Evolutionary conservation across 1,140 invertebrate species (phyloP).

Genomic region (Lineus longissimus): DNA sequence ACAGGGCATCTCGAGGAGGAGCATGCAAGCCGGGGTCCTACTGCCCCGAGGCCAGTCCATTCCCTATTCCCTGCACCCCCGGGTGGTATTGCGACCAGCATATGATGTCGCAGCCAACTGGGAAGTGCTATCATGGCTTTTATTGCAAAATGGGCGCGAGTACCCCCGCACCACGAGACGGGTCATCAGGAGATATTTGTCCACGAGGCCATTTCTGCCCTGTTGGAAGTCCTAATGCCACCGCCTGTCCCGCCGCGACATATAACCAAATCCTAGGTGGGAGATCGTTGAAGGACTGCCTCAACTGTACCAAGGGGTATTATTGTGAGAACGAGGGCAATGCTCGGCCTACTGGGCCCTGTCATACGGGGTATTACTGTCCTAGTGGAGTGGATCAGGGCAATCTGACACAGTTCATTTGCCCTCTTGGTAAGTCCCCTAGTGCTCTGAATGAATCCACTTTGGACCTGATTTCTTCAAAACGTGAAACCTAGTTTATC

Average conservation of each 20-base stretch:
- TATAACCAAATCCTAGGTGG: conserved; percentile 35
- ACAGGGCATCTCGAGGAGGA: conserved; percentile 26
- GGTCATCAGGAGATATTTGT: conserved; percentile 32
- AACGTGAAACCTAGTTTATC: no score
- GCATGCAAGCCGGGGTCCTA: conserved; percentile 39
- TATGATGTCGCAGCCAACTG: conserved; percentile 20
- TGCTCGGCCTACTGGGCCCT: conserved; percentile 25
- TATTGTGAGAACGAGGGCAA: conserved; percentile 44
- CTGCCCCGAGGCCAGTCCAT: conserved; percentile 44
- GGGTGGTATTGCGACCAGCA: conserved; percentile 40
- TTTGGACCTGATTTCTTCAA: no score
- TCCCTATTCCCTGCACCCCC: conserved; percentile 34
- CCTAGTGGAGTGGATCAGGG: conserved; percentile 29
- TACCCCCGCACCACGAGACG: conserved; percentile 15
- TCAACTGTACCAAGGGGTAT: conserved; percentile 31
- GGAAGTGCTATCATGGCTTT: conserved; percentile 19
- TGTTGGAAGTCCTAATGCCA: conserved; percentile 35
- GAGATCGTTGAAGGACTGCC: conserved; percentile 28
- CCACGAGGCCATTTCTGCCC: conserved; percentile 39
- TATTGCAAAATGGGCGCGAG: conserved; percentile 13
- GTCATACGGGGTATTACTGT: conserved; percentile 42
- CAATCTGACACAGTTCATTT: no score
- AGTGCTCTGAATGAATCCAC: no score
- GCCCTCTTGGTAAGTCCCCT: no score
- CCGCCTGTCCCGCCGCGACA: conserved; percentile 39